A percentile compares a stretch with the other conserved stretches of the same genome.
phyloP scores from a whole-genome alignment of 2,113 vertebrate species.

The Corydoras sp. region DNA sequence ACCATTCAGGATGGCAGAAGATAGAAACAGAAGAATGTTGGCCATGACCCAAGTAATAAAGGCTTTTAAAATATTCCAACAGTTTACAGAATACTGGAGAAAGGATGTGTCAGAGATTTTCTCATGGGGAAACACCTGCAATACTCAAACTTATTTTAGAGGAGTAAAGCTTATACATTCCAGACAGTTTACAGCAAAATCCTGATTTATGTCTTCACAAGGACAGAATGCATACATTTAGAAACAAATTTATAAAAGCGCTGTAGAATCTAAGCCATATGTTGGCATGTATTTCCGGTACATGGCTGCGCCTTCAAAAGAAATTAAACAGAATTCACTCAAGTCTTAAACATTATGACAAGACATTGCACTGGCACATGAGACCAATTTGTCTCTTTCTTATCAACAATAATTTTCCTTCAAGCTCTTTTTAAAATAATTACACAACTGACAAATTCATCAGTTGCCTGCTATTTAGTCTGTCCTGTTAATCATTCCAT shows the following conservation, averaged over 20 bases:
- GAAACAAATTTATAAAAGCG: slow-evolving; percentile 22
- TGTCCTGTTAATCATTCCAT: slow-evolving; percentile 17
- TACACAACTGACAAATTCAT: slow-evolving; percentile 10
- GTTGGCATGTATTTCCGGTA: slow-evolving; percentile 25
- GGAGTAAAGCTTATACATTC: slow-evolving; percentile 40
- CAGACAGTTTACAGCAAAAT: slow-evolving; percentile 39
- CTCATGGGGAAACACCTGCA: slow-evolving; percentile 40
- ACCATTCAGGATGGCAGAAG: background rate
- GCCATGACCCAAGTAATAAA: slow-evolving; percentile 29
- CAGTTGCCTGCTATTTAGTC: slow-evolving; percentile 31
- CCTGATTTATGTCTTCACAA: slow-evolving; percentile 28
- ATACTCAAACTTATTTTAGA: slow-evolving; percentile 34
- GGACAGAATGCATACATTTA: slow-evolving; percentile 31
- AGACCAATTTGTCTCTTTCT: slow-evolving; percentile 17
- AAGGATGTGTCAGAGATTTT: slow-evolving; percentile 38
- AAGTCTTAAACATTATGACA: slow-evolving; percentile 3
- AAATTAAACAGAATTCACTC: slow-evolving; percentile 1
- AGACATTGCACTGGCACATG: slow-evolving; percentile 3
- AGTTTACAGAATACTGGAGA: slow-evolving; percentile 41
- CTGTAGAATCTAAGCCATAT: slow-evolving; percentile 37
- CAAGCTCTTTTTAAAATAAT: slow-evolving; percentile 26
- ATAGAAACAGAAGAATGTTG: slow-evolving; percentile 6
- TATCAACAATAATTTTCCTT: slow-evolving; percentile 7
- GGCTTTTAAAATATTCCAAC: slow-evolving; percentile 10
- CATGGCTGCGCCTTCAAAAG: slow-evolving; percentile 32